Evolutionary conservation across 2,797 vertebrate species (phyloP), one percentile per base, ranked within the genome.

Genomic region (Neosalanx taihuensis): DNA sequence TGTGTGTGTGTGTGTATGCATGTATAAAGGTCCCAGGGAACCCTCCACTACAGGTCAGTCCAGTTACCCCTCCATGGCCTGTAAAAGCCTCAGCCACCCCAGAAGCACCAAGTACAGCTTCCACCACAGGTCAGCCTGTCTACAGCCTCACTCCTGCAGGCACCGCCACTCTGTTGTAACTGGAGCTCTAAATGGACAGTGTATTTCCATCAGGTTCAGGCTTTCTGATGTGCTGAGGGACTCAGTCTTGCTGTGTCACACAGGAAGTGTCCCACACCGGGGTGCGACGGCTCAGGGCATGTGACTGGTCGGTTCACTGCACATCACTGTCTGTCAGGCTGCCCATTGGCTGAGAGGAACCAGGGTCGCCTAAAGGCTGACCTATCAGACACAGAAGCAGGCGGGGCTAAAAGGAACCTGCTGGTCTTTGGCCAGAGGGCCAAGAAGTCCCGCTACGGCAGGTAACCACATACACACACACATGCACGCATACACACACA

Each of bases 211-310:
- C 41, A 46, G 10, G 41, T 46, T 46, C 41, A 46, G 41, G 10
- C 41, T 46, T 46, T 46, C 10, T 46, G 41, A 46, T 46, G 10
- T 12, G 41, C 41, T 12, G 41, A 46, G 41, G 10, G 41, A 46
- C 1, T 46, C 41, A 13, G 41, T 13, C 9, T 46, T 46, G 12
- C 41, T 46, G 41, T 46, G 41, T 46, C 41, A 46, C 79, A 86
- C 87, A 99, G 97, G 91, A 99, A 98, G 89, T 99, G 97, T 89
- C 97, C 97, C n/a, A 99, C 97, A 2, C 97, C 97, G 0, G 97
- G 97, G 18, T 99, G 97, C 33, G 96, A 99, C 0, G 97, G 97
- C 49, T 98, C 97, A 15, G 97, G 97, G 58, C 97, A 99, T 0
- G 96, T 99, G 84, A 99, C 97, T 0, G 97, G 97, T 56, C 95